Conservation (phyloP, 2,797 vertebrate species). For the Steatocranus sp. region DNA sequence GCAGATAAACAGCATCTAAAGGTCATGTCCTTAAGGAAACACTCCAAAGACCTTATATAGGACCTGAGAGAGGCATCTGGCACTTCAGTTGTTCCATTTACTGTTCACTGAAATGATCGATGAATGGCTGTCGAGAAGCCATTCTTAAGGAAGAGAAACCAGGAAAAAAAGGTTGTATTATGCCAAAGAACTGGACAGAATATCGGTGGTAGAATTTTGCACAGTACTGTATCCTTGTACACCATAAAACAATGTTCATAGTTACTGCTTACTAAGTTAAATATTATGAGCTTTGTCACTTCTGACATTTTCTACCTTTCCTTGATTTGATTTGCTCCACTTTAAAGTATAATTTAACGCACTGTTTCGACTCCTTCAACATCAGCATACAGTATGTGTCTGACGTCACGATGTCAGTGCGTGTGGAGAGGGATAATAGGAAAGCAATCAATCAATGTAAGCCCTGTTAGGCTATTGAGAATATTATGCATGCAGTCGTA, state of each 20-base stretch:
- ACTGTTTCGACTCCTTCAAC: neutral
- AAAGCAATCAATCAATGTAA: neutral
- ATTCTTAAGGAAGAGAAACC: neutral
- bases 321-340: neutral
- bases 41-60: neutral
- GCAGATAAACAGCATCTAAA: neutral
- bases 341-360: neutral
- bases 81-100: neutral
- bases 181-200: neutral
- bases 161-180: neutral
- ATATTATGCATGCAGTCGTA: neutral
- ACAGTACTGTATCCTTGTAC: neutral
- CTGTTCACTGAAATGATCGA: neutral
- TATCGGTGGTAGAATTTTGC: neutral
- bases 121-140: neutral
- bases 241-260: neutral
- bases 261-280: neutral
- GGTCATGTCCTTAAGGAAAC: neutral
- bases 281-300: neutral
- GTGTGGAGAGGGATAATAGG: neutral
- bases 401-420: neutral
- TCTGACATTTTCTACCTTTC: neutral
- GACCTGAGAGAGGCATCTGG: neutral
- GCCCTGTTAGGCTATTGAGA: neutral
- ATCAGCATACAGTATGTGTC: neutral